Conservation (phyloP, 2,113 vertebrate genomes). For the Brachirus orientalis region DNA sequence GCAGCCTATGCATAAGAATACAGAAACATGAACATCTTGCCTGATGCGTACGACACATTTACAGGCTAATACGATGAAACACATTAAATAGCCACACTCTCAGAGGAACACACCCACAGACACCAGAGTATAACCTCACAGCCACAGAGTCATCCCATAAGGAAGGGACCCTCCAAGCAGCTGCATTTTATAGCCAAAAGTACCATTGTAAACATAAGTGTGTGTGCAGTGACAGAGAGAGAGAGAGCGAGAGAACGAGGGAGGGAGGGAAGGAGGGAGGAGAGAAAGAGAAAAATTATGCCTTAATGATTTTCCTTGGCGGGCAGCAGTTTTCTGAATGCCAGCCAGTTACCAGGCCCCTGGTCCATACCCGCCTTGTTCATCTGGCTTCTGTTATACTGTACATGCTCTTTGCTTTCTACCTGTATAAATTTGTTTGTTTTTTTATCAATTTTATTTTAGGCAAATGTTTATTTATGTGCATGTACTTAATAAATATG, state of each 20-base stretch:
- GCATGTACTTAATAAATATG: not conserved
- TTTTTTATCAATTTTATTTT: too few species aligned
- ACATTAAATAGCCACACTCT: too few species aligned
- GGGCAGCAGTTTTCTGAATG: constrained; percentile 13
- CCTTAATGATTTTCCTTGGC: constrained; percentile 17
- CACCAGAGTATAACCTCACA: too few species aligned
- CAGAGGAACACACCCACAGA: not conserved
- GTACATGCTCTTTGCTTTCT: not conserved
- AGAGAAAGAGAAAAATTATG: constrained; percentile 18
- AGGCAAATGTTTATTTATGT: not conserved
- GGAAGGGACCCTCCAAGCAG: constrained; percentile 30
- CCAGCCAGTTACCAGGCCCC: constrained; percentile 18
- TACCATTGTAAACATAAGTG: constrained; percentile 35
- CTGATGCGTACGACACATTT: too few species aligned
- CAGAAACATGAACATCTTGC: too few species aligned
- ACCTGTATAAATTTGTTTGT: too few species aligned
- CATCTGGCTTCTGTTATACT: constrained; percentile 3
- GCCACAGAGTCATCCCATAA: too few species aligned
- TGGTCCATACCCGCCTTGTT: not conserved
- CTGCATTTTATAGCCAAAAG: constrained; percentile 50
- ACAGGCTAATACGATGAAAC: too few species aligned
- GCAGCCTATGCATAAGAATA: too few species aligned
- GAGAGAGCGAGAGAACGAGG: too few species aligned
- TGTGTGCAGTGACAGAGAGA: constrained; percentile 40
- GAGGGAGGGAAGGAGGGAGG: too few species aligned